These are phyloP conservation scores for Melanotaenia trifasciata DNA, from an alignment of 2,797 vertebrate genomes.

Conservation along the genomic window DNA sequence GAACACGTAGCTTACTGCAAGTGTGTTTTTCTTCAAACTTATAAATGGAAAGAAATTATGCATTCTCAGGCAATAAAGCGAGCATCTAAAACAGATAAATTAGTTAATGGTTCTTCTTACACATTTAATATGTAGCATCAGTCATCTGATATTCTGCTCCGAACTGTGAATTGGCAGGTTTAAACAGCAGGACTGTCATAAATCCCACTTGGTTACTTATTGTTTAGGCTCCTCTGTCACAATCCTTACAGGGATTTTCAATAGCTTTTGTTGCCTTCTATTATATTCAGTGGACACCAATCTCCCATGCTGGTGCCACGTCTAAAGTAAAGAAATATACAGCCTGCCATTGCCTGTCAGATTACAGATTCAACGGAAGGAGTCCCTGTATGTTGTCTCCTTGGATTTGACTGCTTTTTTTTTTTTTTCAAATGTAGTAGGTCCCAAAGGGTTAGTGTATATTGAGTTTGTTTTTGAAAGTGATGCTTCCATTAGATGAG, in stretches of 20 bases:
- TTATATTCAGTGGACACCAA: constrained; percentile 70
- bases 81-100: constrained; percentile 12
- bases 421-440: constrained; percentile 49
- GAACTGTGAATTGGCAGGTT: constrained; percentile 42
- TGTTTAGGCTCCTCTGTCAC: constrained; percentile 72
- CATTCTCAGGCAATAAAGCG: neutral
- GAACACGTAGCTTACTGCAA: too few species aligned
- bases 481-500: constrained; percentile 70
- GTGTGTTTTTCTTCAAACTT: too few species aligned
- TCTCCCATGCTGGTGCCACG: constrained; percentile 50
- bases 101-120: constrained; percentile 26
- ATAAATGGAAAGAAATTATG: too few species aligned
- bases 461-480: constrained; percentile 77
- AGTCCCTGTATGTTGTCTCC: constrained; percentile 57
- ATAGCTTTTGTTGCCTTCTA: constrained; percentile 53
- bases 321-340: constrained; percentile 65
- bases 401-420: constrained; percentile 57
- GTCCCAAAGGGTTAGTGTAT: constrained; percentile 55
- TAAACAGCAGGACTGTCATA: constrained; percentile 53
- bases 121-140: constrained; percentile 5
- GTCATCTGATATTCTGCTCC: constrained; percentile 44
- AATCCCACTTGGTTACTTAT: constrained; percentile 70
- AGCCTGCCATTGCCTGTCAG: constrained; percentile 58
- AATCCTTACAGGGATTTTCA: constrained; percentile 63
- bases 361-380: constrained; percentile 65